These are phyloP conservation scores for Tridacna crocea DNA, from an alignment of 2,888 invertebrate genomes.

Conservation along the genomic window DNA sequence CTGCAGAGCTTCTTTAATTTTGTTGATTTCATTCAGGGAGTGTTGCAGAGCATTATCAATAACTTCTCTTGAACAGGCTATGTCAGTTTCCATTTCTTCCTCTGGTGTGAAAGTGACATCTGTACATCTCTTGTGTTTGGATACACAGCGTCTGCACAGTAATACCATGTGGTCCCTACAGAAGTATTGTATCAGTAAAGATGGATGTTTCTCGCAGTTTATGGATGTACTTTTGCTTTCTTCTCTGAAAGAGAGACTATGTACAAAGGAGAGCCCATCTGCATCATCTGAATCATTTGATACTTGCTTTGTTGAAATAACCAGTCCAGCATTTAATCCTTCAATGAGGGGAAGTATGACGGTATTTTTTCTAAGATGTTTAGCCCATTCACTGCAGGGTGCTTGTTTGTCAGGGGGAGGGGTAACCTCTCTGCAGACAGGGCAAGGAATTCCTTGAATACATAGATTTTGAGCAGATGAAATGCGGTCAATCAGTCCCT, in stretches of 20 bases:
- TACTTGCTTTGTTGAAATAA: neutral
- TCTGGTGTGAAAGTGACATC: neutral
- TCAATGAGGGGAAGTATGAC: neutral
- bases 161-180: neutral
- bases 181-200: neutral
- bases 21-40: neutral
- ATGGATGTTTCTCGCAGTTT: neutral
- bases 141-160: neutral
- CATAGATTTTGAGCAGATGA: neutral
- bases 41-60: neutral
- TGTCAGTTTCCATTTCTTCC: neutral
- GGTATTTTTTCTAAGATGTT: neutral
- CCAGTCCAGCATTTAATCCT: neutral
- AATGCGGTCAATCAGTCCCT: neutral
- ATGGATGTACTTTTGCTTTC: neutral
- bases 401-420: neutral
- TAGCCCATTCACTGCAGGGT: neutral
- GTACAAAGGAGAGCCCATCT: neutral
- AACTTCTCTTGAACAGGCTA: neutral
- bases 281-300: neutral
- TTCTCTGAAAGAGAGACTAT: neutral
- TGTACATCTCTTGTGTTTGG: neutral
- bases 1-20: neutral
- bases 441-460: neutral
- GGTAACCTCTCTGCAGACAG: neutral